A percentile compares a stretch with the other conserved stretches of the same genome.
Evolutionary conservation across 2,888 invertebrate species (phyloP).

Genomic region (Esperia sulphurella): DNA sequence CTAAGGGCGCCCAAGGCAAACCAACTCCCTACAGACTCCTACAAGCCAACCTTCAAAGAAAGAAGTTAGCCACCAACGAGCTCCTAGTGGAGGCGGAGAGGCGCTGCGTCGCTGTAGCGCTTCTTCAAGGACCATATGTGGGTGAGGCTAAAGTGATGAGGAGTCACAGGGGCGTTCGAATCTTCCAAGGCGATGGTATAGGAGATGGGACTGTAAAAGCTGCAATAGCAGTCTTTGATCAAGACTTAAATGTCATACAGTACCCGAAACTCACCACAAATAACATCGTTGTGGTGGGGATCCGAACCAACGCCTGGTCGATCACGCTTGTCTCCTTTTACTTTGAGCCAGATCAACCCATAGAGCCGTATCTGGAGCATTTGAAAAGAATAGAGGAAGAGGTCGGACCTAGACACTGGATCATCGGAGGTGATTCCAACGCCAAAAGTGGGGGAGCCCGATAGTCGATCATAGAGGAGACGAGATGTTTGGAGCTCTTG

Average conservation of each 20-base stretch:
- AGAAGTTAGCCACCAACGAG: neutral
- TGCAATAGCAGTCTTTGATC: conserved; percentile 5
- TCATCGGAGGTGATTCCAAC: conserved; percentile 12
- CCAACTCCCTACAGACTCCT: neutral
- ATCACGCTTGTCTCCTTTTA: conserved; percentile 2
- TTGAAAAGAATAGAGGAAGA: neutral
- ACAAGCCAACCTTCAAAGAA: neutral
- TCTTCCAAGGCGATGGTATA: neutral
- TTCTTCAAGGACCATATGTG: neutral
- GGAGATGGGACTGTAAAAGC: conserved; percentile 6
- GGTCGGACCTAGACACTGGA: conserved; percentile 1
- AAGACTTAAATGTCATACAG: conserved; percentile 1
- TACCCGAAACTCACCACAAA: neutral
- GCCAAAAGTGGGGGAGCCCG: conserved; percentile 10
- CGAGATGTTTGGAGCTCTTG: too few relatives aligned
- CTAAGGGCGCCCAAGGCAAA: conserved; percentile 7
- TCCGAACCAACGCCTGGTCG: neutral
- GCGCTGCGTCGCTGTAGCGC: neutral
- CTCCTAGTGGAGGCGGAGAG: neutral
- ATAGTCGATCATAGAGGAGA: conserved; percentile 11
- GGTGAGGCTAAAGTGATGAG: neutral
- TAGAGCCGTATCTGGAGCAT: conserved; percentile 2
- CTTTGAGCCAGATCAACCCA: conserved; percentile 1
- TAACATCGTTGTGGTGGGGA: neutral
- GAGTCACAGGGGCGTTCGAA: neutral